Percentiles rank a stretch among this genome's conserved stretches.
Conservation (phyloP, 1,140 invertebrate genomes). For the Drosophila takahashii region DNA sequence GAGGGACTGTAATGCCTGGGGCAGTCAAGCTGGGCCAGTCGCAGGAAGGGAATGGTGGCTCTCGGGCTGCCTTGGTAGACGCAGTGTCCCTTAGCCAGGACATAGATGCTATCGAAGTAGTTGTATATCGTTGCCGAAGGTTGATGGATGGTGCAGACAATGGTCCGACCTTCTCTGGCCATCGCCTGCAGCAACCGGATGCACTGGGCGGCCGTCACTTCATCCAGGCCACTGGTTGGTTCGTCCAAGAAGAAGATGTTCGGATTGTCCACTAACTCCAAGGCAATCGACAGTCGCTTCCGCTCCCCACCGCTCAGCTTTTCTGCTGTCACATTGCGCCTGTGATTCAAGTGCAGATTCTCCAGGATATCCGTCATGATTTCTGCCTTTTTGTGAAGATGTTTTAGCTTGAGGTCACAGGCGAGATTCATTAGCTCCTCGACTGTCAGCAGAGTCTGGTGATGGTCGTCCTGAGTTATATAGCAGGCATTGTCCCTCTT, state of each 20-base stretch:
- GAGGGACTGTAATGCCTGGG: slow-evolving; percentile 93
- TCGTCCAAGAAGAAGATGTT: slow-evolving; percentile 90
- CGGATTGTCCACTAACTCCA: slow-evolving; percentile 94
- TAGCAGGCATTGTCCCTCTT: slow-evolving; percentile 89
- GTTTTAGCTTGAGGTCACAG: slow-evolving; percentile 90
- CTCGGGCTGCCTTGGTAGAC: slow-evolving; percentile 91
- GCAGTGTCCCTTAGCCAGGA: slow-evolving; percentile 88
- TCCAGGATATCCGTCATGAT: slow-evolving; percentile 86
- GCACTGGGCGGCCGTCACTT: slow-evolving; percentile 93
- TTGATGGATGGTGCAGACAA: slow-evolving; percentile 93
- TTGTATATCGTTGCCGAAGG: slow-evolving; percentile 93
- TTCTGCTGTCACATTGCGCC: slow-evolving; percentile 88
- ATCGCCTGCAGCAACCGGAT: slow-evolving; percentile 89
- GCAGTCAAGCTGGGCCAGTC: slow-evolving; percentile 88
- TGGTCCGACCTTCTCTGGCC: slow-evolving; percentile 89
- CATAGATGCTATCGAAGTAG: slow-evolving; percentile 92
- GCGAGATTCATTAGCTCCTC: slow-evolving; percentile 93
- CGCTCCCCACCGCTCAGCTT: slow-evolving; percentile 91
- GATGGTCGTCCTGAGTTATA: slow-evolving; percentile 95
- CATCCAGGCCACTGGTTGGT: slow-evolving; percentile 94
- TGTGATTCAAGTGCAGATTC: slow-evolving; percentile 87
- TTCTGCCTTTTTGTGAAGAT: slow-evolving; percentile 82
- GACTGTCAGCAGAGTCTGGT: slow-evolving; percentile 92
- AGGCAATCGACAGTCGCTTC: slow-evolving; percentile 92
- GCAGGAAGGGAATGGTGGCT: slow-evolving; percentile 90